Evolutionary conservation across 2,113 vertebrate genomes (phyloP), one percentile per base, ranked within the genome.

Genomic region (Poeciliopsis retropinna): DNA sequence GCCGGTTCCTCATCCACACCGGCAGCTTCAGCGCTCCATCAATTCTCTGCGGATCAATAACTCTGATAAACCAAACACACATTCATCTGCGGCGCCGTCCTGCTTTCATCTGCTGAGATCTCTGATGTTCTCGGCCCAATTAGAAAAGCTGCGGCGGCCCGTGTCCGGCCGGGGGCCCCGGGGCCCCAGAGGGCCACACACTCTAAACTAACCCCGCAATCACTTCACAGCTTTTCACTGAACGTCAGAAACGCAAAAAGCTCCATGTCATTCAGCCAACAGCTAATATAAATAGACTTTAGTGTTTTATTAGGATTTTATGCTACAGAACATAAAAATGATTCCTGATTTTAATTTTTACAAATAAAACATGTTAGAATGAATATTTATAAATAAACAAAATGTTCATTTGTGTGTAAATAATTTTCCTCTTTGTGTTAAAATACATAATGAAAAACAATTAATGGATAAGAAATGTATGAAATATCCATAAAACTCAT

Each of bases 21-120:
- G 27, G 25, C 63, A 0, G 32, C 64, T 22, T 27, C 37, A 67
- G 64, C 39, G 1, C 73, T 60, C 64, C 72, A 81, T 71, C 61
- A 76, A 78, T 80, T 27, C 70, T 13, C n/a, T 60, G 64, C 67
- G 57, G 73, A 83, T 80, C 77, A 51, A 83, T 73, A 72, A 44
- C 41, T 22, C 67, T 31, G 44, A 28, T 15, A 41, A 67, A 44
- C n/a, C 64, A 28, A 66, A 66, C 25, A 28, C 34, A 12, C 29
- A 63, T 63, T 17, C 61, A 31, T 63, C 61, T 63, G 9, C 15
- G 9, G 29, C 17, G 25, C 11, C n/a, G 15, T 41, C 37, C 64
- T 29, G 31, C 63, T n/a, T 15, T 15, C 12, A 34, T 44, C 64
- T 66, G 13, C 61, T 63, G 15, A 63, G 7, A 63, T 31, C 61